phyloP scores from a whole-genome alignment of 2,888 invertebrate genomes.

The Eupsilia transversa region DNA sequence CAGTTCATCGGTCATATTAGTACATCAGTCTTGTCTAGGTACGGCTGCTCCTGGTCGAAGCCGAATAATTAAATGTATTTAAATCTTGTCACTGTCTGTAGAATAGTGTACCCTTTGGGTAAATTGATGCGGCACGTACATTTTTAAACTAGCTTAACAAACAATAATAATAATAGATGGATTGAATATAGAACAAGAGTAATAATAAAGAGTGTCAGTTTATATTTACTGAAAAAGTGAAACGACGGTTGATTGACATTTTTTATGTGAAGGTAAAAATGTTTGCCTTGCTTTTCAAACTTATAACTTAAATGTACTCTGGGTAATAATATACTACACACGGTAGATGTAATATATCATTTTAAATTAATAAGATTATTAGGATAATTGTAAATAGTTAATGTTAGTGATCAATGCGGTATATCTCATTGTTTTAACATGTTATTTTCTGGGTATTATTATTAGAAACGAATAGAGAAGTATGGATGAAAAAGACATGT shows the following conservation, averaged over 20 bases:
- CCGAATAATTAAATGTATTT: too few relatives aligned
- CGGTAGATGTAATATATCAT: constrained; percentile 9
- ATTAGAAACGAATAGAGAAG: neutral
- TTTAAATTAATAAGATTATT: constrained; percentile 4
- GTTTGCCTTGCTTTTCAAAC: neutral
- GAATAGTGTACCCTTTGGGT: too few relatives aligned
- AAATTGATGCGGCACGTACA: neutral
- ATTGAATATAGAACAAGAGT: neutral
- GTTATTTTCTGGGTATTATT: constrained; percentile 29
- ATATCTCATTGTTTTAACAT: constrained; percentile 19
- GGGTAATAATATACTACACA: neutral
- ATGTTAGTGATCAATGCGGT: constrained; percentile 19
- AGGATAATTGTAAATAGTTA: constrained; percentile 39
- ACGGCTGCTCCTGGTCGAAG: too few relatives aligned
- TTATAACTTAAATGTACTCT: constrained; percentile 9
- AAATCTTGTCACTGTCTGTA: neutral
- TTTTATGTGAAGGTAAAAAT: neutral
- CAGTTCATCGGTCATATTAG: too few relatives aligned
- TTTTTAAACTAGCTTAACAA: neutral
- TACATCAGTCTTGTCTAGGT: too few relatives aligned
- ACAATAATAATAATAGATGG: neutral
- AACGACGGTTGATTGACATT: neutral
- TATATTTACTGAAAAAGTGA: neutral
- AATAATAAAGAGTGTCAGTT: neutral
- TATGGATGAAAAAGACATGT: neutral